A percentile compares a stretch with the other conserved stretches of the same genome.
Conservation (phyloP, 2,113 vertebrate genomes). For the Rhea americana region DNA sequence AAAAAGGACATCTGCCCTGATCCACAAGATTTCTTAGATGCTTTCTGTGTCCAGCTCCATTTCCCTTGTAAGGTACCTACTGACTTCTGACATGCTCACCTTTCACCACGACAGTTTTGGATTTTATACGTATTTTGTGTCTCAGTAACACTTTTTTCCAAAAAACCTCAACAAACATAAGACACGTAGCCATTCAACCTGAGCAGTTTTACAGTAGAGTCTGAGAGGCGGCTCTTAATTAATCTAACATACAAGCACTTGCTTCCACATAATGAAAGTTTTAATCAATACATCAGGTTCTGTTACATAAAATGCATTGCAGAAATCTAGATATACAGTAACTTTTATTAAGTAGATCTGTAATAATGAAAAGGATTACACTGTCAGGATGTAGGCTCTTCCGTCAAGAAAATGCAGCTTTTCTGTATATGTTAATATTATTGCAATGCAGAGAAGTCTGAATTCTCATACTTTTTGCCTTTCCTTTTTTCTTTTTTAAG, state of each 20-base stretch:
- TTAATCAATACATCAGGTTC: neutral
- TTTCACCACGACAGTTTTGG: neutral
- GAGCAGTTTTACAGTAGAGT: neutral
- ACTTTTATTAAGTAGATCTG: neutral
- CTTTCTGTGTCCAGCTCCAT: neutral
- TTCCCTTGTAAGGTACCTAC: neutral
- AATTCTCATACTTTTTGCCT: neutral
- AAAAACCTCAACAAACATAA: neutral
- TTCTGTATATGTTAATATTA: neutral
- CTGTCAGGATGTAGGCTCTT: neutral
- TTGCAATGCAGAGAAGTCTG: neutral
- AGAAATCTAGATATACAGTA: neutral
- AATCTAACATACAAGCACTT: neutral
- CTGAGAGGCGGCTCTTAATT: neutral
- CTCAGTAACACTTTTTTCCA: neutral
- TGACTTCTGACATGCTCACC: neutral
- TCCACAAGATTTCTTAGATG: neutral
- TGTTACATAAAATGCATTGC: neutral
- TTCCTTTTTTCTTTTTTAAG: no score
- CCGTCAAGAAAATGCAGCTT: neutral
- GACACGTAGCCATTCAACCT: neutral
- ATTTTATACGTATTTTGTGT: neutral
- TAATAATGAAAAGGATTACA: constrained; percentile 13
- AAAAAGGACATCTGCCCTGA: neutral
- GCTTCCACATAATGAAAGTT: neutral